Evolutionary conservation across 2,113 vertebrate genomes (phyloP), one percentile per base, ranked within the genome.

Genomic region (Entomyzon cyanotis): DNA sequence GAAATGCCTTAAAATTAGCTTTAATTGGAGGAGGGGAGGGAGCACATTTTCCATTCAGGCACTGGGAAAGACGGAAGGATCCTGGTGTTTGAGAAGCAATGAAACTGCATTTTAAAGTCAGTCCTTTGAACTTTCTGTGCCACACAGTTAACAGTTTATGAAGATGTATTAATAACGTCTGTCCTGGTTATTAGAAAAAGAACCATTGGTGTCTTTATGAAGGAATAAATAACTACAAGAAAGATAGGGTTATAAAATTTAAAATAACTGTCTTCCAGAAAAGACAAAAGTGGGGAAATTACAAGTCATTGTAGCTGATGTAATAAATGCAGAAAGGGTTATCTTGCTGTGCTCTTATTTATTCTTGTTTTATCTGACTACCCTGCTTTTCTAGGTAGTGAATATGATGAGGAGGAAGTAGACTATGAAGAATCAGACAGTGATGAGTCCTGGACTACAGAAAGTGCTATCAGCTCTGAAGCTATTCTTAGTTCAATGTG

Each of bases 361-460:
- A 97, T 52, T 23, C 69, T 42, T 60, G 11, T 39, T 90, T 92
- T 47, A 11, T 85, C 74, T 86, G 47, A 23, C 80, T 89, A 18
- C 69, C 63, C 44, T 3, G 15, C 67, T 89, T 85, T 91, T 53
- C 31, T 97, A 99, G 99, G 99, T 89, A 99, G 99, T 13, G 99
- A 99, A 95, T 99, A 99, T 55, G 99, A 99, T 39, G 99, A 99
- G 82, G 99, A 99, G 97, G 99, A 99, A 84, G 99, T 99, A 76
- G 99, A 99, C 94, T 99, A 99, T 37, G 99, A 99, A 97, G 99
- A 99, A 97, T 99, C 99, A 9, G 99, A 99, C 98, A 99, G 99
- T 52, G 99, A 99, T 18, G 99, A 99, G 96, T 99, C 99, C 55
- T 99, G 99, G 99, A 99, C 99, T 94, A 99, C 99, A 30, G 99